Conservation (phyloP, 92 coral and sea anemone genomes). For the Heteractis magnifica region DNA sequence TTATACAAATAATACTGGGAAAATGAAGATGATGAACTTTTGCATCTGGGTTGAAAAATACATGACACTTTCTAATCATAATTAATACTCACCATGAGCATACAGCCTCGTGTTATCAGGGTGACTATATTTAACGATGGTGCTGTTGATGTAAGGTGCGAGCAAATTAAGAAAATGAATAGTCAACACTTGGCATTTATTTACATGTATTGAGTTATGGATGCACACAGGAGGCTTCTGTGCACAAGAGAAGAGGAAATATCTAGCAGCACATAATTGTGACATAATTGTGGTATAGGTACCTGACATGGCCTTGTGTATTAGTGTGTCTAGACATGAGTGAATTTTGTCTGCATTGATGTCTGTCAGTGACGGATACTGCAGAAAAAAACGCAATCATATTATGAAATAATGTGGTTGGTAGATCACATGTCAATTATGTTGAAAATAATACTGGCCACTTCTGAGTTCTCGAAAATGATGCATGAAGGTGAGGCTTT, state of each 20-base stretch:
- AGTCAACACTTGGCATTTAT: no score
- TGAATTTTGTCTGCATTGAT: constrained; percentile 65
- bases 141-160: constrained; percentile 36
- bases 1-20: background rate
- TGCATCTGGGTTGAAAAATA: background rate
- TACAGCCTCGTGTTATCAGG: constrained; percentile 74
- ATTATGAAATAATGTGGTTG: no score
- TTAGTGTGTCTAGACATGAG: constrained; percentile 55
- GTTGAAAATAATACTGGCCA: no score
- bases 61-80: background rate
- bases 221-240: background rate
- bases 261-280: background rate
- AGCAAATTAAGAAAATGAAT: background rate
- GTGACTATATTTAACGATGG: constrained; percentile 79
- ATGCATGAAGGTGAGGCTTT: no score
- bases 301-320: constrained; percentile 79
- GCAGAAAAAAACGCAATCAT: background rate
- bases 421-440: no score
- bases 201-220: no score
- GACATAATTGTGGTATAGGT: background rate
- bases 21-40: background rate
- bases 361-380: constrained; percentile 66
- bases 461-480: no score
- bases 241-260: no score
- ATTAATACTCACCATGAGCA: constrained; percentile 72